Evolutionary conservation across 2,797 vertebrate species (phyloP), one percentile per base, ranked within the genome.

Genomic region (Etheostoma nigrum): DNA sequence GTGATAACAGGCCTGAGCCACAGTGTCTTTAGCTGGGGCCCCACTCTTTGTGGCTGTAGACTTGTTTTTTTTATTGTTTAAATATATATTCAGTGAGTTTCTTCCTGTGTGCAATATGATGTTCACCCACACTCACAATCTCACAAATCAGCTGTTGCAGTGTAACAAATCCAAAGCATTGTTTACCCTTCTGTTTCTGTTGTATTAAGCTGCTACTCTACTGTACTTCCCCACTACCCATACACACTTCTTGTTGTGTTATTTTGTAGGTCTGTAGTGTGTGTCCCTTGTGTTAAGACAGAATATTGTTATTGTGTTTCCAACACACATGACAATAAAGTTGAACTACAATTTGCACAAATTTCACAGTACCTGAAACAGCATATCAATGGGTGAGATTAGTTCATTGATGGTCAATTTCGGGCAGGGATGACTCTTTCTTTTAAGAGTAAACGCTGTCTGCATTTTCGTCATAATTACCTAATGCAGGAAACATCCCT

Each of bases 1-100:
- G 55, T 62, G 90, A 92, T 93, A 93, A 92, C 83, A 51, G 60
- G 1, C 16, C 49, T 60, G 67, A 23, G 55, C 49, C 42, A 45
- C 67, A 0, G 61, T 53, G 75, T 48, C 53, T 80, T 52, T 16
- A 63, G 67, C 57, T 18, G 78, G 72, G 68, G 86, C 74, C 82
- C 82, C 78, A 16, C 47, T 25, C 36, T 11, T 11, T 40, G 36
- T 40, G 36, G 36, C 36, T 40, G 36, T 11, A 12, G 36, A 40
- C 36, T 40, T 11, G 10, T 40, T 11, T 40, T 40, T 5, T 12
- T 40, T 40, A 4, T 40, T 15, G 12, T 44, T 44, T 5, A 44
- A 44, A 44, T 44, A 44, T 13, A 5, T 44, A 40, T 44, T 4
- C 47, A 48, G 47, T 48, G 47, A 48, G 47, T 19, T 48, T 8